Evolutionary conservation across 2,797 vertebrate genomes (phyloP), one percentile per base, ranked within the genome.

Genomic region (Odontamblyopus rebecca): DNA sequence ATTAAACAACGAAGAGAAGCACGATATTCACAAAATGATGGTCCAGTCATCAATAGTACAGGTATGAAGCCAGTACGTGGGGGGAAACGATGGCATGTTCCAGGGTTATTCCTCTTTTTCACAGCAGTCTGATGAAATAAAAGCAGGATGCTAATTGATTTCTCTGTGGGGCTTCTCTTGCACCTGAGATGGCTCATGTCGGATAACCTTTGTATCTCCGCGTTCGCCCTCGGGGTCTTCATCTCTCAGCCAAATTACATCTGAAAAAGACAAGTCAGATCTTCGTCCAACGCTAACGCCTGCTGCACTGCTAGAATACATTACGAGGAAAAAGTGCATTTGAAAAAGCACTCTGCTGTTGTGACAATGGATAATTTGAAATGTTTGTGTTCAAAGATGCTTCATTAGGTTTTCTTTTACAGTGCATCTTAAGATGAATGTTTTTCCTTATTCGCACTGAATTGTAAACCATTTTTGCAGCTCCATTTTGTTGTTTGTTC

Each of bases 101-200:
- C 64, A 27, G 77, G 70, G 69, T 0, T 38, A 69, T 76, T 60
- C 68, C 70, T 71, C 44, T 77, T 77, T 78, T 75, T 84, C 60
- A 74, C 72, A 81, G 79, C 74, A 69, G 70, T 51, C 29, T 70
- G 83, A 82, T 72, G 70, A 72, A 82, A 81, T 74, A 73, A 85
- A 85, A 76, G 69, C 68, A 32, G 74, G 84, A 84, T 71, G 82
- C 76, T 72, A 88, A 86, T 79, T 73, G 67, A 85, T 84, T 79
- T 73, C 81, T 86, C 77, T 32, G 59, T 1, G 54, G 78, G 61
- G 71, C 74, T 57, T 27, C 61, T 32, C 77, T 79, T 78, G 71
- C 77, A 81, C 72, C 73, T 76, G 74, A 5, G 78, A 78, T 69
- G 75, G 70, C 66, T 67, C 66, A 67, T 56, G 79, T 77, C 85